Base-by-base conservation (phyloP, 2,797 vertebrate genomes). In the Synaphobranchus kaupii region DNA sequence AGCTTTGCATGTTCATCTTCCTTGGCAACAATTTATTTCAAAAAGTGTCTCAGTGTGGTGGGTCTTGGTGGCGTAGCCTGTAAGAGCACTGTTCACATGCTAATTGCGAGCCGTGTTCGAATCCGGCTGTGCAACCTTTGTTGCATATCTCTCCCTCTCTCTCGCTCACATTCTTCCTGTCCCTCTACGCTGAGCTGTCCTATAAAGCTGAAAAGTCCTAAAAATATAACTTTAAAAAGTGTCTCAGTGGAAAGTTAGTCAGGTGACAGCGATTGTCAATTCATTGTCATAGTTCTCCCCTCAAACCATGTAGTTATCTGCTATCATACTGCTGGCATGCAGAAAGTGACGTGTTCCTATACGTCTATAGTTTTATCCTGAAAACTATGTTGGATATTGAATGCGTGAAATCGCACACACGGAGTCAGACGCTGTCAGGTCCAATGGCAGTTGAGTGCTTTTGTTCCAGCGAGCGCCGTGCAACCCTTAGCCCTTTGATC, bases 381-480 rank as follows among this genome's bases (percentile, higher is more conserved):
- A 78, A 78, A 47, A 76, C 39, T 39, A 34, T 39, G 71, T 22
- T 81, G 47, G 47, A 81, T 47, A 81, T 48, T 50, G 78, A 48
- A 81, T 48, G 44, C 78, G 8, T 47, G 76, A 47, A 12, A 22
- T 81, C 47, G 50, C 25, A 13, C 7, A 25, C n/a, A 25, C 50
- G 78, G 50, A 22, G 47, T 81, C 78, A 81, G 47, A 81, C 7
- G 28, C 78, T 25, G 47, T 81, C 78, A 50, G 47, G 47, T 10
- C 78, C 25, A 78, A 47, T 81, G 47, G 47, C 44, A 9, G 78
- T 8, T 81, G 82, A 58, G 54, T 84, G 54, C 31, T 56, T 84
- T 10, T 84, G 13, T 86, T 91, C 86, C 58, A 71, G 52, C 87
- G 25, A 76, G 86, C 91, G 83, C 90, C 17, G 15, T 89, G 86